Evolutionary conservation across 2,888 invertebrate genomes (phyloP), one percentile per base, ranked within the genome.

Genomic region (Hyppa rectilinea): DNA sequence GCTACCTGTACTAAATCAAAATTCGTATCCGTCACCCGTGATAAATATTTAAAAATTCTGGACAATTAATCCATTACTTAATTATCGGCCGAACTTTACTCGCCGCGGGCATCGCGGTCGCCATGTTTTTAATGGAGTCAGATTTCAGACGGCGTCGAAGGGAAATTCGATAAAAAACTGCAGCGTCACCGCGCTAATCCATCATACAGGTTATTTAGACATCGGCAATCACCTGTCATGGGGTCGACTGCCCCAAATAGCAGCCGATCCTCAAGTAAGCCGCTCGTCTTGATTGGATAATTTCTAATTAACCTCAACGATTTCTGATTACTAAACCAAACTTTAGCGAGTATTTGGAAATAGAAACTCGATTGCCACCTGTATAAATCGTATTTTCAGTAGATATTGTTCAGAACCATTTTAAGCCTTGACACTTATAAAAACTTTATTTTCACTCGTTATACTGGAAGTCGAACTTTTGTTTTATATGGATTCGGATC

Each of bases 81-180:
- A n/a, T n/a, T n/a, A n/a, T n/a, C n/a, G n/a, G n/a, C n/a, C n/a
- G n/a, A n/a, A n/a, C 58, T 12, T 29, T n/a, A 34, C 17, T 2
- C 23, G 34, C 38, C 23, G 20, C 47, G 29, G 49, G 29, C 23
- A 40, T 34, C 31, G 40, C 7, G 4, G 4, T 65, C 45, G 69
- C 72, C 52, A 63, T 75, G 83, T 87, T 89, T 88, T 90, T 87
- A 86, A 90, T 89, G 81, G 87, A 87, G 88, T 75, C 83, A 85
- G 80, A 87, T 88, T 88, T 84, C 74, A 81, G 67, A 71, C 69
- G 71, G 61, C 83, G 81, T 85, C 71, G 75, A 85, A 80, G 62
- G 92, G 91, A 94, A 93, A 92, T 92, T 91, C 85, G 87, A 91
- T 93, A 86, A 91, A 71, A 86, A 90, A 91, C 83, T 78, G 92